Evolutionary conservation across 2,113 vertebrate species (phyloP).

Genomic region (Cebus imitator): DNA sequence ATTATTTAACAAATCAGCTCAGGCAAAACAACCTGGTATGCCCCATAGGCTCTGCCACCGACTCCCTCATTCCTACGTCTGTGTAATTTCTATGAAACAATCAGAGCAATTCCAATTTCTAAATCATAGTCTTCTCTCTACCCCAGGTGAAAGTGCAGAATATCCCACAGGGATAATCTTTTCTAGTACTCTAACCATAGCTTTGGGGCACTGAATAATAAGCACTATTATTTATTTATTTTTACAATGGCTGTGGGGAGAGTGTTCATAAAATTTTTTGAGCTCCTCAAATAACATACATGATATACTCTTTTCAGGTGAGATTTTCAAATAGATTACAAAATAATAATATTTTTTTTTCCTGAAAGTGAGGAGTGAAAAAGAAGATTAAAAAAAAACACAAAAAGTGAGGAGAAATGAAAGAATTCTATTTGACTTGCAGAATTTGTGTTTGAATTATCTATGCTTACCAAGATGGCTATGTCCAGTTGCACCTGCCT

Average conservation of each 20-base stretch:
- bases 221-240: background rate
- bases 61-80: background rate
- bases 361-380: no score
- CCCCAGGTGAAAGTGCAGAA: background rate
- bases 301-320: background rate
- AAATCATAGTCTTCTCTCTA: background rate
- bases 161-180: background rate
- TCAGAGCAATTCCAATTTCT: background rate
- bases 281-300: constrained; percentile 18
- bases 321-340: constrained; percentile 15
- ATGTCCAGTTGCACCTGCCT: background rate
- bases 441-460: constrained; percentile 37
- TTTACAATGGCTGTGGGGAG: background rate
- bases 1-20: background rate
- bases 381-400: no score
- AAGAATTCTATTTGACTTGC: background rate
- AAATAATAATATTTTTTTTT: background rate
- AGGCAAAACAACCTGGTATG: background rate
- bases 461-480: background rate
- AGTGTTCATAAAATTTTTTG: constrained; percentile 31
- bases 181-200: background rate
- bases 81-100: background rate
- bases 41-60: background rate
- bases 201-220: background rate
- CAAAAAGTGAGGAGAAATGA: background rate